Conservation (phyloP, 2,888 invertebrate species). For the Stenolophus ochropezus region DNA sequence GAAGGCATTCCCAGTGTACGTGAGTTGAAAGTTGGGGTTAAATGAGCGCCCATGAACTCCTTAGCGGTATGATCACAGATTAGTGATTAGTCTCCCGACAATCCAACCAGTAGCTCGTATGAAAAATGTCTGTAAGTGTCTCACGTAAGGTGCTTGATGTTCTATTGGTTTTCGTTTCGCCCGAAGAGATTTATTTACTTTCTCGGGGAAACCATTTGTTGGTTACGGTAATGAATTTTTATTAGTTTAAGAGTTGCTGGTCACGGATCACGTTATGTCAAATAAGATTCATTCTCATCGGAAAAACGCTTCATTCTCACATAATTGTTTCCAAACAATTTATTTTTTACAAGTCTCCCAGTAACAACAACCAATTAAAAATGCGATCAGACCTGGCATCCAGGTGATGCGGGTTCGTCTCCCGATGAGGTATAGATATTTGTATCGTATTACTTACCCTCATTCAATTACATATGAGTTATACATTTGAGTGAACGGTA, state of each 20-base stretch:
- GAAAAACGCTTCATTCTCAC: not conserved
- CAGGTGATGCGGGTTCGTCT: too few relatives aligned
- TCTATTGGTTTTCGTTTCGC: constrained; percentile 50
- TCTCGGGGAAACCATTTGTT: constrained; percentile 42
- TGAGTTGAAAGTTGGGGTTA: constrained; percentile 22
- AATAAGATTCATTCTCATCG: constrained; percentile 25
- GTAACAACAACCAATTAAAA: too few relatives aligned
- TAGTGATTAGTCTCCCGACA: constrained; percentile 36
- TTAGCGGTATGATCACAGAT: constrained; percentile 52
- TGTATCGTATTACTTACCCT: too few relatives aligned
- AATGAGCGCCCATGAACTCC: constrained; percentile 3
- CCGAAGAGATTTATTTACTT: constrained; percentile 50
- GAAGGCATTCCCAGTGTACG: constrained; percentile 35
- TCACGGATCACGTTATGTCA: constrained; percentile 33
- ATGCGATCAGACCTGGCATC: too few relatives aligned
- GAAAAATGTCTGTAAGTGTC: constrained; percentile 50
- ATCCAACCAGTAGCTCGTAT: constrained; percentile 8
- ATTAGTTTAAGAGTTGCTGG: constrained; percentile 54
- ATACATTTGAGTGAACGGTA: too few relatives aligned
- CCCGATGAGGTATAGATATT: too few relatives aligned
- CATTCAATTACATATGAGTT: too few relatives aligned
- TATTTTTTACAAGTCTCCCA: too few relatives aligned
- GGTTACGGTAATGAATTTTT: constrained; percentile 51
- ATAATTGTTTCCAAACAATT: too few relatives aligned
- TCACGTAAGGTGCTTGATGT: constrained; percentile 35